Evolutionary conservation across 2,113 vertebrate genomes (phyloP).

Genomic region (Pionites leucogaster): DNA sequence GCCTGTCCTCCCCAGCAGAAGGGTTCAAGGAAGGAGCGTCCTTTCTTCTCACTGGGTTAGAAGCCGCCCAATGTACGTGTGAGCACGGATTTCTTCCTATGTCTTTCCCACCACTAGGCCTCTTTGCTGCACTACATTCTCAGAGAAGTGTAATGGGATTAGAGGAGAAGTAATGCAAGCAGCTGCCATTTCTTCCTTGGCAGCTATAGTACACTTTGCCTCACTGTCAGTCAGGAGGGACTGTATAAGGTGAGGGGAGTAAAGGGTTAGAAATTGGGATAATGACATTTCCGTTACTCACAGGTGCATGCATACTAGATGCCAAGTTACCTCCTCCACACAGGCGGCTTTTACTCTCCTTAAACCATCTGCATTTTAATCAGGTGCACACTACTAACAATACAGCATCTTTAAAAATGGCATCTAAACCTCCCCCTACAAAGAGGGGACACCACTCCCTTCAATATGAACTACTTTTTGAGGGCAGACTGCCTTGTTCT

Average conservation of each 20-base stretch:
- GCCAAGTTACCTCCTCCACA: not conserved
- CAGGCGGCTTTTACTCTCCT: not conserved
- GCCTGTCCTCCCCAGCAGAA: not conserved
- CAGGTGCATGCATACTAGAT: not conserved
- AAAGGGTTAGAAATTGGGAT: not conserved
- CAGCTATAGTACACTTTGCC: not conserved
- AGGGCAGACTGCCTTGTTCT: not conserved
- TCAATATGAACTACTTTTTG: not conserved
- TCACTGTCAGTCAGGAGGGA: not conserved
- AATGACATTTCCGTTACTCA: not conserved
- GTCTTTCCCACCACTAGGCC: not conserved
- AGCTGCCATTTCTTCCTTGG: not conserved
- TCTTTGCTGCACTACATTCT: not conserved
- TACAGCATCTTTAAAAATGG: not conserved
- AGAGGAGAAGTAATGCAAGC: not conserved
- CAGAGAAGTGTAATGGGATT: not conserved
- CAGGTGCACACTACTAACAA: not conserved
- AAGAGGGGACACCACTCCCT: not conserved
- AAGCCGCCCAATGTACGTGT: not conserved
- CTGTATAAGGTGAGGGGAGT: rapidly evolving
- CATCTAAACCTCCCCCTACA: not conserved
- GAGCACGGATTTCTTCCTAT: not conserved
- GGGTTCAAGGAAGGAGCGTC: not conserved
- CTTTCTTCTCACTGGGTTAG: not conserved
- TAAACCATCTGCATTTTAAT: not conserved